Evolutionary conservation across 2,888 invertebrate species (phyloP).

Genomic region (Odontocerum albicorne): DNA sequence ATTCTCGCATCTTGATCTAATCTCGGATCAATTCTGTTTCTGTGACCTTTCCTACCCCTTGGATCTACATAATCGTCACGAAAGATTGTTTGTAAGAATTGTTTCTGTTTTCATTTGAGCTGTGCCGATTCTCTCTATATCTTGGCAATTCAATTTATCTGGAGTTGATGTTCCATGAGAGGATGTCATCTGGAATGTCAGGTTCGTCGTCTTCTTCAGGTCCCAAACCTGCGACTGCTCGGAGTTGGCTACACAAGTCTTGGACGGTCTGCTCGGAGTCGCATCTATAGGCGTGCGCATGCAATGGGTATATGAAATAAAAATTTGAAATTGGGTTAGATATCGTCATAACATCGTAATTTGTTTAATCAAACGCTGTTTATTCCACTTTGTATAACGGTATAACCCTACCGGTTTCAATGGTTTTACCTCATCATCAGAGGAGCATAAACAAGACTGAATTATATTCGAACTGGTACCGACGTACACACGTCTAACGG

Average conservation of each 20-base stretch:
- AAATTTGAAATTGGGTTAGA: too few relatives aligned
- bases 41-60: not conserved
- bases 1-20: too few relatives aligned
- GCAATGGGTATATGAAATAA: slow-evolving; percentile 71
- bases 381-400: too few relatives aligned
- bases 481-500: too few relatives aligned
- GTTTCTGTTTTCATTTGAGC: not conserved
- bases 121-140: slow-evolving; percentile 3
- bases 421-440: too few relatives aligned
- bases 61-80: slow-evolving; percentile 6
- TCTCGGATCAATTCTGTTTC: slow-evolving; percentile 7
- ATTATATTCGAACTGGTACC: too few relatives aligned
- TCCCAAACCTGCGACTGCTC: slow-evolving; percentile 62
- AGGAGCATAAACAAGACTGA: too few relatives aligned
- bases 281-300: slow-evolving; percentile 93
- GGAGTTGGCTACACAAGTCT: slow-evolving; percentile 81
- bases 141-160: slow-evolving; percentile 13
- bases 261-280: slow-evolving; percentile 93
- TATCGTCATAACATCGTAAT: too few relatives aligned
- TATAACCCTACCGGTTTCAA: too few relatives aligned
- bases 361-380: too few relatives aligned
- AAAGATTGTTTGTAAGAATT: too few relatives aligned
- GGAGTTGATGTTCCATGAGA: slow-evolving; percentile 5
- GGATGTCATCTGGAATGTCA: slow-evolving; percentile 41
- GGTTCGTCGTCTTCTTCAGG: slow-evolving; percentile 64